These are phyloP conservation scores for Alsophila aescularia DNA, from an alignment of 2,888 invertebrate genomes.

Conservation along the genomic window DNA sequence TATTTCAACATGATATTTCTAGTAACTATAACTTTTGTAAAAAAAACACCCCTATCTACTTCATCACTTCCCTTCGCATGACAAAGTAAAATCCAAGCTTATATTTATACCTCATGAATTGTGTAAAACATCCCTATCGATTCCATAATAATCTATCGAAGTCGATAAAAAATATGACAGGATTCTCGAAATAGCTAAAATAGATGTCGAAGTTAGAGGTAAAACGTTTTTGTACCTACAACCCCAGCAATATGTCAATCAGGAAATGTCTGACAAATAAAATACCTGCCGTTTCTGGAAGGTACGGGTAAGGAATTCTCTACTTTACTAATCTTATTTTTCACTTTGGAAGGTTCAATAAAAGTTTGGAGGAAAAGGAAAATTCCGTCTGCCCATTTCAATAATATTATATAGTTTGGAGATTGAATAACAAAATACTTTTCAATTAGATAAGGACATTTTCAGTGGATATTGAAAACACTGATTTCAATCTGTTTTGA, in stretches of 20 bases:
- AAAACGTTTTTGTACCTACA: not conserved
- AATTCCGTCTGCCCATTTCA: not conserved
- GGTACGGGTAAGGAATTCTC: not conserved
- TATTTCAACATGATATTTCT: too few relatives aligned
- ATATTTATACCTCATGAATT: too few relatives aligned
- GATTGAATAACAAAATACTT: not conserved
- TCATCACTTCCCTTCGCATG: too few relatives aligned
- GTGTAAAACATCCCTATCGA: too few relatives aligned
- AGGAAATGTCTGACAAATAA: conserved; percentile 10
- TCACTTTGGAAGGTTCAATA: not conserved
- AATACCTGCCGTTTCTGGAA: conserved; percentile 1
- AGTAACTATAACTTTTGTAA: too few relatives aligned
- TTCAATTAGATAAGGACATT: not conserved
- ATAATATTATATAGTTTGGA: not conserved
- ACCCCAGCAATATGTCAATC: conserved; percentile 12
- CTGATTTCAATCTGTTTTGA: too few relatives aligned
- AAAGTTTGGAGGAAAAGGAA: not conserved
- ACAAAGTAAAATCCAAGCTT: too few relatives aligned
- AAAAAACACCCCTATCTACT: too few relatives aligned
- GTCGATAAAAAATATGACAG: conserved; percentile 42
- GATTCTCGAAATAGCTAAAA: conserved; percentile 36
- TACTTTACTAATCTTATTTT: conserved; percentile 3
- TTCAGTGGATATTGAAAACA: not conserved
- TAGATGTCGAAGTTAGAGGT: conserved; percentile 25
- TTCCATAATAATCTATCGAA: conserved; percentile 7